phyloP scores from a whole-genome alignment of 2,113 vertebrate genomes.

The Rallus limicola region DNA sequence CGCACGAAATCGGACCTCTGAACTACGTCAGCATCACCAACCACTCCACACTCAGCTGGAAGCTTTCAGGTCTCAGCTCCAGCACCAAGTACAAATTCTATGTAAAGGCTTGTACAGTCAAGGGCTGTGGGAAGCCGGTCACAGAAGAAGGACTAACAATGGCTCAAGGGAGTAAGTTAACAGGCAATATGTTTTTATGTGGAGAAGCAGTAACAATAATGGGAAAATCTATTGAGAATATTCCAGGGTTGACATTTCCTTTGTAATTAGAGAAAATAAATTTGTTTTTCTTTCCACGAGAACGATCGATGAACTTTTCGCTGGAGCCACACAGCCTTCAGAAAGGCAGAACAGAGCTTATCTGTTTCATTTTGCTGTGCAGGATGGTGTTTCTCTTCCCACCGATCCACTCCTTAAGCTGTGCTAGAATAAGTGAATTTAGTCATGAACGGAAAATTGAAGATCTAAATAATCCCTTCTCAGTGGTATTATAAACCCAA shows the following conservation, averaged over 20 bases:
- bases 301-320: not conserved
- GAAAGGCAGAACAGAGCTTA: not conserved
- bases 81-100: slow-evolving; percentile 93
- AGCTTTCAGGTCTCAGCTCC: slow-evolving; percentile 80
- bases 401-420: not conserved
- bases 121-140: slow-evolving; percentile 86
- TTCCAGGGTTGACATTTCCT: slow-evolving; percentile 2
- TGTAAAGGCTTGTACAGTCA: slow-evolving; percentile 85
- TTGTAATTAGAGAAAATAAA: not conserved
- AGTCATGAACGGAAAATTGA: not conserved
- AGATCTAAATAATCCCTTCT: not conserved
- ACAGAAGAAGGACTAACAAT: slow-evolving; percentile 87
- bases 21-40: slow-evolving; percentile 80
- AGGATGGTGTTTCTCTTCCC: not conserved
- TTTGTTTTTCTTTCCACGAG: not conserved
- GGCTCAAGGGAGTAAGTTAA: slow-evolving; percentile 86
- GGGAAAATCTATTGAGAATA: not conserved
- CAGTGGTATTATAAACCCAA: not conserved
- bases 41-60: slow-evolving; percentile 79
- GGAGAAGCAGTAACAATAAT: not conserved
- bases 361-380: not conserved
- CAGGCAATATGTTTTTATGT: not conserved
- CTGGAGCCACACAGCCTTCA: not conserved
- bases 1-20: slow-evolving; percentile 81
- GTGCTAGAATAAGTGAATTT: not conserved